Conservation (phyloP, 2,113 vertebrate genomes). For the Pygoscelis antarcticus region DNA sequence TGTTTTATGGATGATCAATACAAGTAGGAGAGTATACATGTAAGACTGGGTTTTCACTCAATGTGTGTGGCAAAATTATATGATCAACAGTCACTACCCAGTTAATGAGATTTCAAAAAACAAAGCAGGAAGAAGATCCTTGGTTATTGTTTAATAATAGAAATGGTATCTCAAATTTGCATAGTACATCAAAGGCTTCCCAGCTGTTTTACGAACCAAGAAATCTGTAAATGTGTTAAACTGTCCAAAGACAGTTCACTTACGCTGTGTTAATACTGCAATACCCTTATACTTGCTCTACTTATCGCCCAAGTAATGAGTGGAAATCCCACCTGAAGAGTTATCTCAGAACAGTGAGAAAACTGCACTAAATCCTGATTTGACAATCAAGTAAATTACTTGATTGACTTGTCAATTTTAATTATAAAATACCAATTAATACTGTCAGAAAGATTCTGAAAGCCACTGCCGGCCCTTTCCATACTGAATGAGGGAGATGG, state of each 20-base stretch:
- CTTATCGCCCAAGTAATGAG: not conserved
- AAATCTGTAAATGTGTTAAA: not conserved
- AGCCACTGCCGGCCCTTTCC: accelerated
- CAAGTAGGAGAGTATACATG: not conserved
- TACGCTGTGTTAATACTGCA: not conserved
- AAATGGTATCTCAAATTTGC: not conserved
- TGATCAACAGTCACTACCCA: not conserved
- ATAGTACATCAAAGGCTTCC: not conserved
- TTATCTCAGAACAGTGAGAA: not conserved
- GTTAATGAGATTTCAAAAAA: not conserved
- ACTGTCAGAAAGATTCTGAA: not conserved
- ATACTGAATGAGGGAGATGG: not conserved
- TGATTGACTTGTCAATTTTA: not conserved
- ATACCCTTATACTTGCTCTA: not conserved
- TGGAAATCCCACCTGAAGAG: not conserved
- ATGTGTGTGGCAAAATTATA: not conserved
- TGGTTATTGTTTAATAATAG: not conserved
- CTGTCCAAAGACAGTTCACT: not conserved
- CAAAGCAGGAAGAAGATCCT: not conserved
- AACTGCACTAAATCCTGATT: not conserved
- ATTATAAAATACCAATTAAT: not conserved
- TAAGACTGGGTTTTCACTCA: not conserved
- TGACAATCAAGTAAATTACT: not conserved
- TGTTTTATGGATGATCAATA: slow-evolving; percentile 14
- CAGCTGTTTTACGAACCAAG: not conserved